Percentiles rank a stretch among this genome's conserved stretches.
These are phyloP conservation scores for Rhagium mordax DNA, from an alignment of 2,888 invertebrate genomes.

Conservation along the genomic window DNA sequence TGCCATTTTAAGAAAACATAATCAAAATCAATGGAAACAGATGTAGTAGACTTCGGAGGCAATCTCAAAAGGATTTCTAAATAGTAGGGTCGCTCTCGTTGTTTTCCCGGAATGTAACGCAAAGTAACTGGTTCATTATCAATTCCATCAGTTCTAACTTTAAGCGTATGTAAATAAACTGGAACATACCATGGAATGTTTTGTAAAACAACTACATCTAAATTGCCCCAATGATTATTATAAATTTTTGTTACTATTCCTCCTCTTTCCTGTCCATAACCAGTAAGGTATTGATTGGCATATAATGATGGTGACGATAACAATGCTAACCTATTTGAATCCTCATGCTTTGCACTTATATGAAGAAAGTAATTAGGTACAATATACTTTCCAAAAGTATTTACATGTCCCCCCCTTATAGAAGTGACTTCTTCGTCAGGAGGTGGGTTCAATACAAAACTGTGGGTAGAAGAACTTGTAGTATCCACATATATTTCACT, in stretches of 20 bases:
- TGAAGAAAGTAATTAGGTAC: slow-evolving; percentile 72
- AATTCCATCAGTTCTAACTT: slow-evolving; percentile 74
- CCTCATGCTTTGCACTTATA: slow-evolving; percentile 73
- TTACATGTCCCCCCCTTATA: slow-evolving; percentile 79
- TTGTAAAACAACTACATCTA: slow-evolving; percentile 89
- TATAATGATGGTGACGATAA: slow-evolving; percentile 80
- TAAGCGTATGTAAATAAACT: slow-evolving; percentile 90
- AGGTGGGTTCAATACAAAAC: slow-evolving; percentile 77
- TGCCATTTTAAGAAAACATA: slow-evolving; percentile 98
- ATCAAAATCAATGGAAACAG: slow-evolving; percentile 91
- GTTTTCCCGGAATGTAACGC: slow-evolving; percentile 84
- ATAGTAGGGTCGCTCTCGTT: slow-evolving; percentile 88
- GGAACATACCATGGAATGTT: slow-evolving; percentile 90
- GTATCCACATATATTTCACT: slow-evolving; percentile 89
- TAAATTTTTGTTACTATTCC: slow-evolving; percentile 89
- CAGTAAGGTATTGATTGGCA: slow-evolving; percentile 87
- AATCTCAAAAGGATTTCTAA: slow-evolving; percentile 87
- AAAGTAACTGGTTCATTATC: slow-evolving; percentile 75
- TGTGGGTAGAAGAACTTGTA: slow-evolving; percentile 75
- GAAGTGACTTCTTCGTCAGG: slow-evolving; percentile 76
- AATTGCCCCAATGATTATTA: slow-evolving; percentile 83
- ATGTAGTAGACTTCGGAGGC: slow-evolving; percentile 85
- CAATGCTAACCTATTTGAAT: slow-evolving; percentile 70
- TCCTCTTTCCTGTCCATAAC: slow-evolving; percentile 93
- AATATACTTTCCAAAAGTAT: slow-evolving; percentile 81